Conservation (phyloP, 2,888 invertebrate genomes). For the Adelphocoris suturalis region DNA sequence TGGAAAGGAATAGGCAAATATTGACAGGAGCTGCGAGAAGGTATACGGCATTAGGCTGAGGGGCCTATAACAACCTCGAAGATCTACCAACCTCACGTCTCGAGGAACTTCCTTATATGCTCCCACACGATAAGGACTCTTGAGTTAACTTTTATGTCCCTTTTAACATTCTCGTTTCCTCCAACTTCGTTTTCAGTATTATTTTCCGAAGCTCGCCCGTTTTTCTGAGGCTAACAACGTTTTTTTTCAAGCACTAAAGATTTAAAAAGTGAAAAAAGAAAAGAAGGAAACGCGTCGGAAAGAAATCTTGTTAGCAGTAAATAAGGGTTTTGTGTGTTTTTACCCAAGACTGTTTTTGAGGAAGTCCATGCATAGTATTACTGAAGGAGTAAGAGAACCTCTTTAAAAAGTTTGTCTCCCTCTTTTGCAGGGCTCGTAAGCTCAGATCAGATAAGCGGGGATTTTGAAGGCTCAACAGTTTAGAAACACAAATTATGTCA, state of each 20-base stretch:
- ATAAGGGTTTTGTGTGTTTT: constrained; percentile 22
- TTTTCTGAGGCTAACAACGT: neutral
- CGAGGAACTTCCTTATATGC: constrained; percentile 4
- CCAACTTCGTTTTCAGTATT: constrained; percentile 12
- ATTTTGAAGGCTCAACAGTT: neutral
- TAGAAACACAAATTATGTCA: too few species aligned
- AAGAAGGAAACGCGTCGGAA: neutral
- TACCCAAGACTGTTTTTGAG: neutral
- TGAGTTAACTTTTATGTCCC: constrained; percentile 31
- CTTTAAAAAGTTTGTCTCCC: neutral
- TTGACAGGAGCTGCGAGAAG: neutral
- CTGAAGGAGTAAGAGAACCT: neutral
- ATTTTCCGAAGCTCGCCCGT: neutral
- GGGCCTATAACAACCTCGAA: neutral
- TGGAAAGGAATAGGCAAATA: constrained; percentile 26
- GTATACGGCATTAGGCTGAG: neutral
- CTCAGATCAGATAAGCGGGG: constrained; percentile 2
- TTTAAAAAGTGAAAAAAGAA: neutral
- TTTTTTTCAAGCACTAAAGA: neutral
- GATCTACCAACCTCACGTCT: neutral
- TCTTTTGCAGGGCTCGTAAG: neutral
- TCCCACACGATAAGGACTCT: constrained; percentile 31
- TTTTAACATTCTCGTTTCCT: neutral
- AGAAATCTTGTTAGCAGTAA: constrained; percentile 39
- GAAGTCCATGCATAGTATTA: constrained; percentile 32